Conservation (phyloP, 2,113 vertebrate species). For the Eonycteris spelaea region DNA sequence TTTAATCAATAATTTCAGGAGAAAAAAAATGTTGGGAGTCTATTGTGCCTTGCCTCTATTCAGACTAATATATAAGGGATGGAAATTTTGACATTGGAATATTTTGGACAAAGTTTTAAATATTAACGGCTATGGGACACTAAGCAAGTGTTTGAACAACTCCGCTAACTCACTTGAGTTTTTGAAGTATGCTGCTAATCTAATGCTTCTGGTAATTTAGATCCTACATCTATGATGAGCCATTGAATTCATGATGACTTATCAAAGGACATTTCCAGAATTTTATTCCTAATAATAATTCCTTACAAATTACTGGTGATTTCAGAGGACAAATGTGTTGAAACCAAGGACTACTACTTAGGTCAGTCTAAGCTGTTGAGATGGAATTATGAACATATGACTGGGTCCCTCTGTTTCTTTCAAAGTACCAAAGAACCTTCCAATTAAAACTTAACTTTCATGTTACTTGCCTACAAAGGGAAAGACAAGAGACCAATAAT, state of each 20-base stretch:
- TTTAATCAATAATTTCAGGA: background rate
- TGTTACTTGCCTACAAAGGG: background rate
- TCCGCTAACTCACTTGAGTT: background rate
- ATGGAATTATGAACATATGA: background rate
- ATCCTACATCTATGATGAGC: background rate
- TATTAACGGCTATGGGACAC: background rate
- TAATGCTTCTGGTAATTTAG: background rate
- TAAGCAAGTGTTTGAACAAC: background rate
- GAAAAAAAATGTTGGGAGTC: background rate
- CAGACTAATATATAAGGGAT: background rate
- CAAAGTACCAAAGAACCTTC: background rate
- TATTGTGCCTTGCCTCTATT: background rate
- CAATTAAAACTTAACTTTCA: background rate
- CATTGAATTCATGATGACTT: slow-evolving; percentile 5
- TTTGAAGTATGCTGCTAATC: background rate
- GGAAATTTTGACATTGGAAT: background rate
- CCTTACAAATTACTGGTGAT: background rate
- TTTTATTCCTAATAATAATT: slow-evolving; percentile 9
- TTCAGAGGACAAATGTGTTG: background rate
- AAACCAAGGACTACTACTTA: background rate
- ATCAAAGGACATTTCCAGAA: background rate
- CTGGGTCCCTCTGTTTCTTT: background rate
- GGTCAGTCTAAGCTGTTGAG: background rate
- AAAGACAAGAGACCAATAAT: background rate
- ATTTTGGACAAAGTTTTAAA: background rate